These are phyloP conservation scores for Vireo griseus DNA, from an alignment of 2,797 vertebrate genomes.

Conservation along the genomic window DNA sequence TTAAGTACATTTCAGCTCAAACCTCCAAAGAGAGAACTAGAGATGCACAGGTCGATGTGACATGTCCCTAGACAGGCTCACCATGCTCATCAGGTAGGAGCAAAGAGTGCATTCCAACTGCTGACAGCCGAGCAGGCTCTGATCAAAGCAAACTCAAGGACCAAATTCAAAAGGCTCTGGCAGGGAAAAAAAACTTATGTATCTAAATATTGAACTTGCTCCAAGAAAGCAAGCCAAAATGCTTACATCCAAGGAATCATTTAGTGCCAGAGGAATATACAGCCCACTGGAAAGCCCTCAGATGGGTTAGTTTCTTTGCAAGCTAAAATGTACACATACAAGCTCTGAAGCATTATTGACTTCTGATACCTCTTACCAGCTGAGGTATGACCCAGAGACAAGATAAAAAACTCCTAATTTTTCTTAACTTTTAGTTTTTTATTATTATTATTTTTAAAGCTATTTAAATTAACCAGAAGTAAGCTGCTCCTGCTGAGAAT, in stretches of 20 bases:
- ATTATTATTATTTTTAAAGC: neutral
- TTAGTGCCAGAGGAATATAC: neutral
- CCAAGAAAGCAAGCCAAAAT: neutral
- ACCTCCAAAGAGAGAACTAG: neutral
- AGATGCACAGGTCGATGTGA: neutral
- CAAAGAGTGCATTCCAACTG: neutral
- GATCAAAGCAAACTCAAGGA: neutral
- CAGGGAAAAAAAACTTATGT: fast-evolving
- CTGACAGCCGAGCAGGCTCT: neutral
- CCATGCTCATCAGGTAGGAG: neutral
- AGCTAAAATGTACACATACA: neutral
- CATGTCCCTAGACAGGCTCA: neutral
- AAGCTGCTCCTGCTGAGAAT: neutral
- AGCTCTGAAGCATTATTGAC: neutral
- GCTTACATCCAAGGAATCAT: neutral
- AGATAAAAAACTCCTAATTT: neutral
- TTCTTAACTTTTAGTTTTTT: neutral
- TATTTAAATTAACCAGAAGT: neutral
- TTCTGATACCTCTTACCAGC: neutral
- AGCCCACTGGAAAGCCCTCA: neutral
- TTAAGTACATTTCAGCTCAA: neutral
- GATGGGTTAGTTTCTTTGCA: neutral
- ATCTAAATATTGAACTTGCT: neutral
- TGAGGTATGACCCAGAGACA: neutral
- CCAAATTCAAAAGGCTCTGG: neutral